These are phyloP conservation scores for Iguana delicatissima DNA, from an alignment of 2,797 vertebrate species.

Conservation along the genomic window DNA sequence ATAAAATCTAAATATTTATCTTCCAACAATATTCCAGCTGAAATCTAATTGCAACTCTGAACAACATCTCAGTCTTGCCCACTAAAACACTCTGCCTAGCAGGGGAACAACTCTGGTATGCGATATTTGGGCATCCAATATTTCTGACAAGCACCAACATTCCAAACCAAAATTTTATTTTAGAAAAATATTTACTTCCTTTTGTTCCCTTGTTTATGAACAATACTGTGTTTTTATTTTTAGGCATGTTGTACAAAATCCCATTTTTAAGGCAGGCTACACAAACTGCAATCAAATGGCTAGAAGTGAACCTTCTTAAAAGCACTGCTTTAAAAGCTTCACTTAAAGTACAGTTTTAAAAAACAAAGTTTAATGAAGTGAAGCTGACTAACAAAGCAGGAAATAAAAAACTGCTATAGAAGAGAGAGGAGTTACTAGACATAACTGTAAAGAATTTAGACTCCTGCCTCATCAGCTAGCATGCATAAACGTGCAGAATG, in stretches of 20 bases:
- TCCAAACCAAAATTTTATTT: slow-evolving; percentile 1
- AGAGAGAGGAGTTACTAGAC: too few species aligned
- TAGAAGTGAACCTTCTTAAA: background rate
- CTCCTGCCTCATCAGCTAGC: too few species aligned
- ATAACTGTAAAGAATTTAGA: too few species aligned
- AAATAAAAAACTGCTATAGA: too few species aligned
- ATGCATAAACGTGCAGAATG: too few species aligned
- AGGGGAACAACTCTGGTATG: background rate
- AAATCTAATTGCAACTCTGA: background rate
- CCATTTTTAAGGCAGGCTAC: background rate
- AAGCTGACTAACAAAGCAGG: background rate
- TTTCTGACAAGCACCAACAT: background rate
- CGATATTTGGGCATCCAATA: slow-evolving; percentile 8
- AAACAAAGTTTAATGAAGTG: background rate
- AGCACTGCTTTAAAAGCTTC: background rate
- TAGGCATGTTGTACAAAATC: background rate
- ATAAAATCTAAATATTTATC: background rate
- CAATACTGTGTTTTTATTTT: background rate
- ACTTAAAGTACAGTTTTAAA: background rate
- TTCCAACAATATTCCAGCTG: background rate
- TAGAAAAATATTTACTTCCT: background rate
- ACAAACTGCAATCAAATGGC: background rate
- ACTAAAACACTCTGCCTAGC: background rate
- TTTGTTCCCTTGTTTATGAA: background rate
- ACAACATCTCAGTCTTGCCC: background rate